Evolutionary conservation across 2,113 vertebrate genomes (phyloP).

Genomic region (Empidonax alnorum): DNA sequence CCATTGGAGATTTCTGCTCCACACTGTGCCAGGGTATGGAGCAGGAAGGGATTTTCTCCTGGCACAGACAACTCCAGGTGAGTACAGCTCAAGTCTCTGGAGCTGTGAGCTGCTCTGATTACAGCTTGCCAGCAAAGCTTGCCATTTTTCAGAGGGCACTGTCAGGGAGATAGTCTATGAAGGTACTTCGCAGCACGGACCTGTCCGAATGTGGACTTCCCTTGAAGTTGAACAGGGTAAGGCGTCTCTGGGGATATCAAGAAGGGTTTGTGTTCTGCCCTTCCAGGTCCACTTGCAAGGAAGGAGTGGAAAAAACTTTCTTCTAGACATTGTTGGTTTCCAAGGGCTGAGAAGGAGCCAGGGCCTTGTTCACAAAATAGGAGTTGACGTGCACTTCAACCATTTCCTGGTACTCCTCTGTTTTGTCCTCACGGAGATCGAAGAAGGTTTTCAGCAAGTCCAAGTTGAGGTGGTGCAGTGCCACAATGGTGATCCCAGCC

Average conservation of each 20-base stretch:
- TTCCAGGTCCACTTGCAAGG: background rate
- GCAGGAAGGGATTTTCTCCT: background rate
- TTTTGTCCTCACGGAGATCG: conserved; percentile 73
- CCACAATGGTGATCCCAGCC: conserved; percentile 78
- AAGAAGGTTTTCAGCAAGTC: conserved; percentile 85
- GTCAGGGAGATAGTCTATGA: background rate
- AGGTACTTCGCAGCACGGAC: background rate
- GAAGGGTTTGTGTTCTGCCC: background rate
- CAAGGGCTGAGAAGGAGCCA: background rate
- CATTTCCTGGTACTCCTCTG: conserved; percentile 54
- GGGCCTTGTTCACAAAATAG: background rate
- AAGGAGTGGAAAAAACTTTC: background rate
- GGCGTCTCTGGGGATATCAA: background rate
- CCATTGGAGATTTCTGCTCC: background rate
- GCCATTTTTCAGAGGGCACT: background rate
- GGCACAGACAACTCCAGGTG: background rate
- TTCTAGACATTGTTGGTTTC: conserved; percentile 1
- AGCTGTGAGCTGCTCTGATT: background rate
- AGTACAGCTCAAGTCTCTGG: background rate
- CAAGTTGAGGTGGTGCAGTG: conserved; percentile 73
- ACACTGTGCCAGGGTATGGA: background rate
- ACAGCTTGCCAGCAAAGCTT: background rate
- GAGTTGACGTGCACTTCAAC: conserved; percentile 22
- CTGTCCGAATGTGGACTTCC: rapidly evolving
- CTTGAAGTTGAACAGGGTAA: background rate